Conservation (phyloP, 2,797 vertebrate genomes). For the Aeoliscus strigatus region DNA sequence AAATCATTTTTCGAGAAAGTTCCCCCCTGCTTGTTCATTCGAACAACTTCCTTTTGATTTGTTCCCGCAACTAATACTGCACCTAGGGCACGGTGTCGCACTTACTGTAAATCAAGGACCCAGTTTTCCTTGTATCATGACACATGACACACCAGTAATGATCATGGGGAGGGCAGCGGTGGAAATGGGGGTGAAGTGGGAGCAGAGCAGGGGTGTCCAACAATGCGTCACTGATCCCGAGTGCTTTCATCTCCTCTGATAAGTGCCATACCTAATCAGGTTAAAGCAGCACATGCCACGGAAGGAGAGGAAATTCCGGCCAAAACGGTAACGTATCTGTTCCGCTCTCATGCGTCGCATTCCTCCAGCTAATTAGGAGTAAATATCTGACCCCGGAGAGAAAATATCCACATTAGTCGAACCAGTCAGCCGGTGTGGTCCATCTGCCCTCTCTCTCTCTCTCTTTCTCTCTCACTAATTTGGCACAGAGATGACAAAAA, state of each 20-base stretch:
- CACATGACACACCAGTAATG: slow-evolving; percentile 37
- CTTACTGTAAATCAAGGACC: slow-evolving; percentile 49
- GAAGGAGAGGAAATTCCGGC: slow-evolving; percentile 76
- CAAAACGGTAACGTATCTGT: slow-evolving; percentile 81
- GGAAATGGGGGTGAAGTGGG: slow-evolving; percentile 45
- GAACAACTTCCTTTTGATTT: slow-evolving; percentile 40
- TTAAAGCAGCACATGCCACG: slow-evolving; percentile 74
- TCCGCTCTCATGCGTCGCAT: slow-evolving; percentile 78
- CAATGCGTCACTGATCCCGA: slow-evolving; percentile 63
- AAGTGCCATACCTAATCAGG: slow-evolving; percentile 82
- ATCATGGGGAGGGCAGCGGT: slow-evolving; percentile 20
- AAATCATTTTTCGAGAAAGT: slow-evolving; percentile 43
- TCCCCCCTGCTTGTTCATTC: slow-evolving; percentile 42
- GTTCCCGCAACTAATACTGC: slow-evolving; percentile 27
- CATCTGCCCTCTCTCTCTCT: slow-evolving; percentile 72
- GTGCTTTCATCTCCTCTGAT: slow-evolving; percentile 77
- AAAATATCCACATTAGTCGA: slow-evolving; percentile 72
- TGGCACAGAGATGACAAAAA: slow-evolving; percentile 75
- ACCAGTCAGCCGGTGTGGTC: slow-evolving; percentile 76
- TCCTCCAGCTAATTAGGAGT: slow-evolving; percentile 80
- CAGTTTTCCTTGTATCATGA: slow-evolving; percentile 14
- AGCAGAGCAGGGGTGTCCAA: slow-evolving; percentile 55
- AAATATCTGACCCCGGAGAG: slow-evolving; percentile 80
- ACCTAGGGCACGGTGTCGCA: slow-evolving; percentile 13
- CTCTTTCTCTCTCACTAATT: slow-evolving; percentile 43